Evolutionary conservation across 1,140 invertebrate species (phyloP), one percentile per base, ranked within the genome.

Genomic region (Lordiphosa stackelbergi): DNA sequence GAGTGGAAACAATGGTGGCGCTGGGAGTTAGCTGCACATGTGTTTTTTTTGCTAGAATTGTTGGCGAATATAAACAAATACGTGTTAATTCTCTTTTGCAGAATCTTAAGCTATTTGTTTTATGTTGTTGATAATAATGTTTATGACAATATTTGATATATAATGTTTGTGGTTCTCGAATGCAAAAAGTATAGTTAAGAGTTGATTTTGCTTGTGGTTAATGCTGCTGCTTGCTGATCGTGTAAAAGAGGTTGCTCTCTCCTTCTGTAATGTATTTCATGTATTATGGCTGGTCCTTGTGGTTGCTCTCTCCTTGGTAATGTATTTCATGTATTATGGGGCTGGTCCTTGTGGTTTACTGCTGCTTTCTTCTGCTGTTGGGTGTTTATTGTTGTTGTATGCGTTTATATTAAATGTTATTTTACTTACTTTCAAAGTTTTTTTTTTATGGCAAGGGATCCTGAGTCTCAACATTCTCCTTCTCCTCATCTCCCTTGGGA

Each of bases 391-490:
- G 13, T 56, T 51, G 60, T 66, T 77, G 65, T 83, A 83, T 83
- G 77, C 77, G 83, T 83, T 83, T 77, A 83, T 83, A 83, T 83
- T 84, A 84, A 83, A 83, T 83, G 77, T 72, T 83, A 83, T 83
- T 84, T 83, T 83, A 83, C 83, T 83, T 83, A 83, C 77, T 83
- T 83, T 83, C 77, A 72, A 83, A 83, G 77, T 31, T 22, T 53
- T 49, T 45, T 77, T 77, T 81, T 54, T 73, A 77, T 83, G 77
- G 77, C 83, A 83, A 77, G 77, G 77, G 94, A 90, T 96, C 95
- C 90, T 97, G 95, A 89, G 96, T 95, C 89, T 97, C 96, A 83
- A 93, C 94, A 89, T 97, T 95, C 89, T 96, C 95, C 85, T 95
- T 91, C 88, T 94, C 92, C 88, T 16, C 16, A 16, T 16, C 16